Conservation (phyloP, 2,888 invertebrate genomes). For the Athripsodes cinereus region DNA sequence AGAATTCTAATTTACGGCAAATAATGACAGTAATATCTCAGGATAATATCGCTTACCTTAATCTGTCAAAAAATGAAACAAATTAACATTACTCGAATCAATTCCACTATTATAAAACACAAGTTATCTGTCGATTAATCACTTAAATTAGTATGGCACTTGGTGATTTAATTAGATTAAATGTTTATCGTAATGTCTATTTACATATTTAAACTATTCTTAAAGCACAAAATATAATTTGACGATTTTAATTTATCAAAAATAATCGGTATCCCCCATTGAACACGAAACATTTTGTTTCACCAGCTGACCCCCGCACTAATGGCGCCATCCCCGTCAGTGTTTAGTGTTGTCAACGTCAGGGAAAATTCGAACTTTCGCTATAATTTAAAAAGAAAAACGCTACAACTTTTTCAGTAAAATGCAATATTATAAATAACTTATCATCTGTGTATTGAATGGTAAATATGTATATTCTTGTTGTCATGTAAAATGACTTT, state of each 20-base stretch:
- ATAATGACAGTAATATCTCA: not conserved
- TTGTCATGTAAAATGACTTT: no score
- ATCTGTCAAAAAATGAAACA: not conserved
- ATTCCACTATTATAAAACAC: constrained; percentile 1
- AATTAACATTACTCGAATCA: not conserved
- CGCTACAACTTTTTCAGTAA: no score
- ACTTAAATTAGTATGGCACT: constrained; percentile 24
- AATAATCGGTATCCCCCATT: constrained; percentile 3
- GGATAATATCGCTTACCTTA: not conserved
- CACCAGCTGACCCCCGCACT: constrained; percentile 22
- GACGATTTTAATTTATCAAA: constrained; percentile 3
- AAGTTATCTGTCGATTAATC: constrained; percentile 9
- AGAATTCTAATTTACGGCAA: not conserved
- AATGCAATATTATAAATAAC: no score
- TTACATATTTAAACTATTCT: constrained; percentile 18
- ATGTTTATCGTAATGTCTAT: constrained; percentile 9
- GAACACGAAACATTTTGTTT: constrained; percentile 20
- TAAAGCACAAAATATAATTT: constrained; percentile 6
- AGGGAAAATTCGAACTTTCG: no score
- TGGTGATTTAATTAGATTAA: constrained; percentile 19
- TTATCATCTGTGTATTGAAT: no score
- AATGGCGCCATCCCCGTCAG: constrained; percentile 11
- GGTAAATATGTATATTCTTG: no score
- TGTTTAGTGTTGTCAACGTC: no score
- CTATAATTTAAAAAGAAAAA: no score